Evolutionary conservation across 1,140 invertebrate species (phyloP).

Genomic region (Uloborus diversus): DNA sequence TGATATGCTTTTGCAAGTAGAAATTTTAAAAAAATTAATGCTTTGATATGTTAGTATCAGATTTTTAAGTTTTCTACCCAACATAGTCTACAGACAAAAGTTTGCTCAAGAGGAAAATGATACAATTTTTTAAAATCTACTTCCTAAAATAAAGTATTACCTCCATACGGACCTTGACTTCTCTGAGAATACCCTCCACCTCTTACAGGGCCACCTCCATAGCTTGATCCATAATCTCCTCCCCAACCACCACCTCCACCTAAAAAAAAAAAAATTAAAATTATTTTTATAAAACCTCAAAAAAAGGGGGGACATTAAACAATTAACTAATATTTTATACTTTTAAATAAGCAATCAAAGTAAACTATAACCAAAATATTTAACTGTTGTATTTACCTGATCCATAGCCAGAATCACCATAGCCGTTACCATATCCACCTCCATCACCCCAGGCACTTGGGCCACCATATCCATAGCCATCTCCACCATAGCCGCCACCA

Average conservation of each 20-base stretch:
- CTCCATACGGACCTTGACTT: slow-evolving; percentile 57
- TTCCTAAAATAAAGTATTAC: neutral
- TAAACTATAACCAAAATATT: neutral
- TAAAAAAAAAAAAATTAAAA: neutral
- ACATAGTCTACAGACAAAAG: no score
- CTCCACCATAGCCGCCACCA: slow-evolving; percentile 22
- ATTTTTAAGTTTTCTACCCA: no score
- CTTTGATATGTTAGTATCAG: no score
- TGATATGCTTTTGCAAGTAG: no score
- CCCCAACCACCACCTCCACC: slow-evolving; percentile 42
- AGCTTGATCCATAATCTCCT: slow-evolving; percentile 54
- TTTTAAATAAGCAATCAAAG: neutral
- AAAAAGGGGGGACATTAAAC: no score
- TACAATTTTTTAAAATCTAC: no score
- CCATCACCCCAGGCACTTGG: slow-evolving; percentile 41
- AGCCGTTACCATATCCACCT: slow-evolving; percentile 52
- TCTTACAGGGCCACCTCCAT: slow-evolving; percentile 56
- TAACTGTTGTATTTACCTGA: slow-evolving; percentile 21
- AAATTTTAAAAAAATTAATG: no score
- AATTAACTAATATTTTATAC: neutral
- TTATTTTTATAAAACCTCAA: neutral
- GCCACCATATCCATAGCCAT: slow-evolving; percentile 44
- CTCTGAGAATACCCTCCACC: slow-evolving; percentile 54
- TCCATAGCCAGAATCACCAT: slow-evolving; percentile 52
- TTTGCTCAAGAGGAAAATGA: no score